phyloP scores from a whole-genome alignment of 2,113 vertebrate genomes.

The Scomber colias region DNA sequence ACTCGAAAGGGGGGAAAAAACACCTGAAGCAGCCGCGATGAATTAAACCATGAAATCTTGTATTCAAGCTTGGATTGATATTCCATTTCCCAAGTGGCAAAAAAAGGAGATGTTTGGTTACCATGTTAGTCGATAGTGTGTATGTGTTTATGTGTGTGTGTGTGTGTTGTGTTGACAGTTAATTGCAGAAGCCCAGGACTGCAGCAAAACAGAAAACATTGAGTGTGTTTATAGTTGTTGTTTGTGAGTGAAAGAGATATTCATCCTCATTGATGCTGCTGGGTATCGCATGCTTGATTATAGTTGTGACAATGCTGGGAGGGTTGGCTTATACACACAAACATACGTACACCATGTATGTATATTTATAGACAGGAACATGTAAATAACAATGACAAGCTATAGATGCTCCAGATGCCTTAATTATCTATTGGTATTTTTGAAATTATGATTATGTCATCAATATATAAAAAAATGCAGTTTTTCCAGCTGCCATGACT shows the following conservation, averaged over 20 bases:
- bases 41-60: constrained; percentile 55
- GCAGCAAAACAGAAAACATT: constrained; percentile 15
- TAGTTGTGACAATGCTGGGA: not conserved
- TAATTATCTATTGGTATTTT: not conserved
- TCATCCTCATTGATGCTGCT: too few species aligned
- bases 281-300: constrained; percentile 2
- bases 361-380: not conserved
- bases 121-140: constrained; percentile 10
- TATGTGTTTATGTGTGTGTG: constrained; percentile 4
- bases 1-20: not conserved
- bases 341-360: not conserved
- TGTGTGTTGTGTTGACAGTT: constrained; percentile 27
- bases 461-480: not conserved
- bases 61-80: constrained; percentile 45
- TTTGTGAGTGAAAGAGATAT: constrained; percentile 2
- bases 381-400: not conserved
- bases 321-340: not conserved
- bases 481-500: constrained; percentile 1
- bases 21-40: constrained; percentile 30
- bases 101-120: constrained; percentile 41
- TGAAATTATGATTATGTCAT: constrained; percentile 9
- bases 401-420: not conserved
- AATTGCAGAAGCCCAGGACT: constrained; percentile 6
- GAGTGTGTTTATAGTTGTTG: constrained; percentile 25
- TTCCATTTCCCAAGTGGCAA: constrained; percentile 31